Base-by-base conservation (phyloP, 1,140 invertebrate species). In the Latrodectus geometricus region DNA sequence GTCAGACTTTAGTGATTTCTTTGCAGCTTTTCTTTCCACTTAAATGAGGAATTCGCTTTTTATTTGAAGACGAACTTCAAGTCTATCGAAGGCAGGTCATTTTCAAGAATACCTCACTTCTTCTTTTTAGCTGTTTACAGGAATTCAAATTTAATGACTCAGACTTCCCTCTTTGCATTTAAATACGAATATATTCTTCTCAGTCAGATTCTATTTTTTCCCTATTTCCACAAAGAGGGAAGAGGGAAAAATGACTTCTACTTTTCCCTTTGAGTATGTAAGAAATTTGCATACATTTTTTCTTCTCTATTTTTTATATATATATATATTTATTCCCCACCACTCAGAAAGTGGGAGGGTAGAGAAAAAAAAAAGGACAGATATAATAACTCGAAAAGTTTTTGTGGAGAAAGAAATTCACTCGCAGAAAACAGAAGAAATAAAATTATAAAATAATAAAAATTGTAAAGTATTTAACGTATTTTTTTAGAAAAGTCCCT, bases 371-470 rank as follows among this genome's bases (percentile, higher is more conserved):
- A 78, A 48, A 70, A 72, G n/a, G 79, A 72, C 79, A 54, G 79
- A 81, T 69, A 81, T 81, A 81, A 81, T 81, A 81, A 72, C 79
- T n/a, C 66, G 68, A 72, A 72, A 81, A 81, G 79, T 81, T 72
- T 72, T 50, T 23, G 35, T 14, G 20, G 14, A 35, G 65, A 65
- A 50, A 23, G 52, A 81, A 72, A 81, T 81, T 81, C 54, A 70
- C 49, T 81, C 68, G 50, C 15, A 8, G 17, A 72, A 14, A 21
- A 81, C 52, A 68, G 35, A 15, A 15, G 11, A 78, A 66, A 76
- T 23, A 61, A 73, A 50, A 74, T 9, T 74, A 76, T 17, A 49
- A 74, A 74, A 49, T 61, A 78, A 14, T 14, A 17, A 14, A 65
- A 14, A 20, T 68, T 49, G 20, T 68, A 50, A 69, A 79, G 77